These are phyloP conservation scores for Hyles euphorbiae DNA, from an alignment of 1,140 invertebrate genomes.

Conservation along the genomic window DNA sequence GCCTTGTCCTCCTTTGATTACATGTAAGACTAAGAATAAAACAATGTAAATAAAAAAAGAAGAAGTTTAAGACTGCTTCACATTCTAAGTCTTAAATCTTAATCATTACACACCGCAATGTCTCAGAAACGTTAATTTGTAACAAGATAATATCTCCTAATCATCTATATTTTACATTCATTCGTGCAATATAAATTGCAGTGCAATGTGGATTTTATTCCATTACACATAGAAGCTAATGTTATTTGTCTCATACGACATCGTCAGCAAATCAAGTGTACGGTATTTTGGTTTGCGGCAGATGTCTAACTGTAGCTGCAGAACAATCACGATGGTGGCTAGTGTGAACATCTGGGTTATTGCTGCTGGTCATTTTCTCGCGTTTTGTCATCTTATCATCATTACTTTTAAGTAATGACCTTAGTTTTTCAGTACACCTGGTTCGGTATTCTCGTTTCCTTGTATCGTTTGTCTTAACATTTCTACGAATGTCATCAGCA, in stretches of 20 bases:
- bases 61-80: no score
- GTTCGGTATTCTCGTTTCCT: no score
- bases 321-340: slow-evolving; percentile 4
- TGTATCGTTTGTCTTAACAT: no score
- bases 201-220: slow-evolving; percentile 1
- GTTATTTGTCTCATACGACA: neutral
- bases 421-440: no score
- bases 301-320: slow-evolving; percentile 5
- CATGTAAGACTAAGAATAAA: no score
- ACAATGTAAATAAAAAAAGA: no score
- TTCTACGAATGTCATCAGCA: no score
- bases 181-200: slow-evolving; percentile 5
- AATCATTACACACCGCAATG: neutral
- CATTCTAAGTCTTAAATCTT: no score
- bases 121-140: slow-evolving; percentile 6
- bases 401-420: no score
- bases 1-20: no score
- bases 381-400: no score
- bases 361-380: neutral
- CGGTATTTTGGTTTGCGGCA: slow-evolving; percentile 32
- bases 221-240: neutral
- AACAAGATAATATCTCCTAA: slow-evolving; percentile 1
- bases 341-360: slow-evolving; percentile 1
- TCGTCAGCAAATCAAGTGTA: slow-evolving; percentile 41
- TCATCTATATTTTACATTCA: slow-evolving; percentile 5